These are phyloP conservation scores for Atractosteus spatula DNA, from an alignment of 2,113 vertebrate genomes.

Conservation along the genomic window DNA sequence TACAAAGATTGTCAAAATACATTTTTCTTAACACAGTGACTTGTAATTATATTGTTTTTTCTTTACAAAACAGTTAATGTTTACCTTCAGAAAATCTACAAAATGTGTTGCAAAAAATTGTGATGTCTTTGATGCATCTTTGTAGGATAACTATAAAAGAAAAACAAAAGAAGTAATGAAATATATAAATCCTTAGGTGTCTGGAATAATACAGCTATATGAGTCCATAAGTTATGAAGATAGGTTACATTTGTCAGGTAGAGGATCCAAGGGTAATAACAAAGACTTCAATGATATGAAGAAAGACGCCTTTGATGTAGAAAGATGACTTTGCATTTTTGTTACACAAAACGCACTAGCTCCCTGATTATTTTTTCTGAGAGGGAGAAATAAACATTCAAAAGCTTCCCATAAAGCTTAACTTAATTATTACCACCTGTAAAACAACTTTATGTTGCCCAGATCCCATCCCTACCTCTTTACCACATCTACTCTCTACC, in stretches of 20 bases:
- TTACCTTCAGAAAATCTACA: too few relatives aligned
- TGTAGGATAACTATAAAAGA: background rate
- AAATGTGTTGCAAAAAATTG: background rate
- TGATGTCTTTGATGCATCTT: background rate
- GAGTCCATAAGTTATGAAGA: slow-evolving; percentile 20
- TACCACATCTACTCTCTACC: too few relatives aligned
- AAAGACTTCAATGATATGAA: slow-evolving; percentile 20
- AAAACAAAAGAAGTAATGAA: slow-evolving; percentile 20
- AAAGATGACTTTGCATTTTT: background rate
- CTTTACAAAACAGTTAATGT: too few relatives aligned
- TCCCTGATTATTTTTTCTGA: slow-evolving; percentile 8
- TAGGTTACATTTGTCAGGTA: slow-evolving; percentile 24
- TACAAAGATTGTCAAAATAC: too few relatives aligned
- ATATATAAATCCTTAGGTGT: slow-evolving; percentile 20
- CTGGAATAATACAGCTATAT: slow-evolving; percentile 21
- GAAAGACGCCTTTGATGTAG: background rate
- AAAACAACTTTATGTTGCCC: too few relatives aligned
- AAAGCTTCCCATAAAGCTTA: background rate
- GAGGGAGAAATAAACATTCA: background rate
- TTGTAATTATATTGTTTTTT: too few relatives aligned
- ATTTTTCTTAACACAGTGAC: too few relatives aligned
- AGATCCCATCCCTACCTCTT: too few relatives aligned
- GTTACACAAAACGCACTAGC: background rate
- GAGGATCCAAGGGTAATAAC: slow-evolving; percentile 5
- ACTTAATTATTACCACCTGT: background rate